Evolutionary conservation across 2,888 invertebrate species (phyloP), one percentile per base, ranked within the genome.

Genomic region (Heliconius hortense): DNA sequence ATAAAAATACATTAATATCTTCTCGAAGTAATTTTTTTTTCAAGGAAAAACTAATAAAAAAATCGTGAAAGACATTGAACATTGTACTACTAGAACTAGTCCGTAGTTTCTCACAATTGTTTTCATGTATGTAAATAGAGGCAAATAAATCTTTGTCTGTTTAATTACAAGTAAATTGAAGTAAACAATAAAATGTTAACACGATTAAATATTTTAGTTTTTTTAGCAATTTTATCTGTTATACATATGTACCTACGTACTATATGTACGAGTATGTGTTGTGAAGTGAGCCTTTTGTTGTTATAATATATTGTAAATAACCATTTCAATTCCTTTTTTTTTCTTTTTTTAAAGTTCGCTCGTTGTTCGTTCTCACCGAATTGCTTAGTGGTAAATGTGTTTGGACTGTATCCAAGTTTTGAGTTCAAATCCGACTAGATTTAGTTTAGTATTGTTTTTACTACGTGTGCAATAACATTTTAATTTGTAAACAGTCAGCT

Each of bases 61-160:
- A 21, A 35, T 35, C 35, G 1, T 10, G 35, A 35, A 21, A 7
- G 0, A 48, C 48, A 18, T 18, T 31, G 28, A 28, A 4, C 3
- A 28, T 28, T 18, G 18, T 18, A 8, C 48, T 2, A 7, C 7
- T 48, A 18, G 21, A 48, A 56, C 62, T 28, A 62, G 4, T 62
- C 18, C 15, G 63, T 35, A 35, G 31, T 21, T n/a, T 64, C 63
- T 64, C 63, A 64, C 35, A 64, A 35, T 64, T 35, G 63, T 31
- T 31, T 31, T 11, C n/a, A 31, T 64, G 21, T 2, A 60, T 26
- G 4, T 13, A 2, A 13, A 24, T 24, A 24, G n/a, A 59, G 59
- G n/a, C 24, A 10, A 11, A 13, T n/a, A 4, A 24, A 11, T 59
- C 24, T 56, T 59, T 24, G 24, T 59, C 2, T 59, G 5, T 13